Base-by-base conservation (phyloP, 2,113 vertebrate species). In the Scatophagus argus region DNA sequence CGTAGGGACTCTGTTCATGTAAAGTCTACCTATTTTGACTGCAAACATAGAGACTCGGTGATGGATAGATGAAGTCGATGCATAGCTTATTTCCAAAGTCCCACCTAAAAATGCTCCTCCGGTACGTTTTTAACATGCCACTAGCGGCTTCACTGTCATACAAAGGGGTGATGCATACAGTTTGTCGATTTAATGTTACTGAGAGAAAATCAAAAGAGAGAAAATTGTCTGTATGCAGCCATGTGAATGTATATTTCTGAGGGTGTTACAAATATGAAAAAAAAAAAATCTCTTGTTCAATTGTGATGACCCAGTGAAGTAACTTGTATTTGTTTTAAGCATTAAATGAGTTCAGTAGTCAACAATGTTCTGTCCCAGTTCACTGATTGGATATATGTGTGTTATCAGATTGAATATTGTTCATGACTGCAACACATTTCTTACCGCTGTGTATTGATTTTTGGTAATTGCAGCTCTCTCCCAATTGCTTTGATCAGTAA, bases 221-320 rank as follows among this genome's bases (percentile, higher is more conserved):
- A 87, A 85, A 52, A 49, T 59, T 90, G 88, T 94, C 87, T 89
- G 83, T 92, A 90, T 90, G 89, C 92, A 93, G 89, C 91, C 89
- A 91, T 89, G 89, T 94, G 92, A 95, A 94, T 94, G 93, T 93
- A 93, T 92, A 94, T 93, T 93, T 94, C 89, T 93, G 91, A 94
- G 92, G 91, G 93, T 92, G 92, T 91, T 93, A 93, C 90, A 92
- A 81, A 85, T 87, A 90, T 85, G 87, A 65, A 82, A 89, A 90
- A 65, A 82, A 89, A 90, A 88, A 88, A 74, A 84, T 83, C 64
- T 91, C 66, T 90, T 94, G 94, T 94, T 94, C 82, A 93, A 89
- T 91, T 93, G 92, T 93, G 93, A 94, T 94, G 92, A 94, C 92
- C 84, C 92, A 90, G 92, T 95, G 92, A 94, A 94, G 94, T 94